These are phyloP conservation scores for Aphelenchoides bicaudatus DNA, from an alignment of 2,888 invertebrate species.

Conservation along the genomic window DNA sequence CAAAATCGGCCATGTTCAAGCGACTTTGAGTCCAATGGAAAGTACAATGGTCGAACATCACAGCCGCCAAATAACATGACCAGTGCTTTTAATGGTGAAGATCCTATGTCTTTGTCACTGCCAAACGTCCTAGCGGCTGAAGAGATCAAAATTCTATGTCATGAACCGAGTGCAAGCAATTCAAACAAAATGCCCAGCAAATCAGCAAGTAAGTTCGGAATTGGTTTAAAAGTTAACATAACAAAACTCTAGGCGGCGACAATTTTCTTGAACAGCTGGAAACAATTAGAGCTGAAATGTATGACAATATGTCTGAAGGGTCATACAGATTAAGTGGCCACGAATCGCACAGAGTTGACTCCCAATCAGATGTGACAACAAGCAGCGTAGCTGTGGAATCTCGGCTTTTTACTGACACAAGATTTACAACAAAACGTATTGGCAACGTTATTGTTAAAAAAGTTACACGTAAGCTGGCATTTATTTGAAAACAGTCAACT, in stretches of 20 bases:
- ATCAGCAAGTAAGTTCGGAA: conserved; percentile 12
- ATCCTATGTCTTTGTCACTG: conserved; percentile 50
- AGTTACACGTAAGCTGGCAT: conserved; percentile 33
- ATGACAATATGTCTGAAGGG: conserved; percentile 55
- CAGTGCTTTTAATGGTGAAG: conserved; percentile 18
- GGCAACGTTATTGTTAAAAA: conserved; percentile 54
- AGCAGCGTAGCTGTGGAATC: too few relatives aligned
- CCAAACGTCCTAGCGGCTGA: conserved; percentile 57
- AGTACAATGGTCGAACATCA: not conserved
- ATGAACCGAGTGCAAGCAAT: conserved; percentile 35
- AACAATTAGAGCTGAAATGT: conserved; percentile 19
- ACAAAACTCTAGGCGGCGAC: conserved; percentile 44
- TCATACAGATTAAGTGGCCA: conserved; percentile 50
- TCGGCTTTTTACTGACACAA: too few relatives aligned
- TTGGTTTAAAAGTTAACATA: not conserved
- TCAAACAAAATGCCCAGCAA: not conserved
- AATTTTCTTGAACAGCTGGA: conserved; percentile 45
- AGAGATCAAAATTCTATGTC: conserved; percentile 45
- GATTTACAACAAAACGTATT: conserved; percentile 52
- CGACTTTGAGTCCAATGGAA: not conserved
- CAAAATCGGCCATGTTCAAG: too few relatives aligned
- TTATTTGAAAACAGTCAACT: not conserved
- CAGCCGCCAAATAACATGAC: conserved; percentile 12
- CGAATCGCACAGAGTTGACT: conserved; percentile 20
- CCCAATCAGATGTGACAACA: conserved; percentile 37